Evolutionary conservation across 2,888 invertebrate genomes (phyloP).

Genomic region (Julus scanicus): DNA sequence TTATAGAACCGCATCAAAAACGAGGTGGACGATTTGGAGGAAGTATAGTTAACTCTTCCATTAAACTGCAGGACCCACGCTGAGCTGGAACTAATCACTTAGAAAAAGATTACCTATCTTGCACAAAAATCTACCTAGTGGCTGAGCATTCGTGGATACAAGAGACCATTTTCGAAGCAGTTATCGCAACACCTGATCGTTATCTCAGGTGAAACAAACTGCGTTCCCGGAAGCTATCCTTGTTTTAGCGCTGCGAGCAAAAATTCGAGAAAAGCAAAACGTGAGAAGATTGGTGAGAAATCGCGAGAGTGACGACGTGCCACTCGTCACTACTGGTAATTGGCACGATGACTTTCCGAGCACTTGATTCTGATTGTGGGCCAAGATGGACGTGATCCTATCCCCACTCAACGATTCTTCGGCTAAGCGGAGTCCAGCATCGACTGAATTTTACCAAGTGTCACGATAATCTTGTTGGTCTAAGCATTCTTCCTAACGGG

Average conservation of each 20-base stretch:
- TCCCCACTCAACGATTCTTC: background rate
- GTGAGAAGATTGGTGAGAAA: constrained; percentile 37
- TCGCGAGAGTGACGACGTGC: background rate
- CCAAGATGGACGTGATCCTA: background rate
- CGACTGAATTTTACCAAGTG: background rate
- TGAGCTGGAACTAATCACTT: constrained; percentile 30
- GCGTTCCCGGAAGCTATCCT: constrained; percentile 4
- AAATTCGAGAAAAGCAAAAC: constrained; percentile 18
- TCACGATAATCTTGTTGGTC: background rate
- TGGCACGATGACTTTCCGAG: constrained; percentile 26
- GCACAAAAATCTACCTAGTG: constrained; percentile 42
- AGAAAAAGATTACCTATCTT: constrained; percentile 25
- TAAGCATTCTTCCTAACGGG: background rate
- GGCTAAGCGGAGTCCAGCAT: background rate
- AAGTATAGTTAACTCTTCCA: background rate
- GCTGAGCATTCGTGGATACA: constrained; percentile 44
- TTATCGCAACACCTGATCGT: constrained; percentile 24
- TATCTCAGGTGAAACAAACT: background rate
- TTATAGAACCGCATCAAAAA: constrained; percentile 10
- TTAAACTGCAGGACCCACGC: constrained; percentile 16
- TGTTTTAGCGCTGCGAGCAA: background rate
- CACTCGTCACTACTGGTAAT: constrained; percentile 4
- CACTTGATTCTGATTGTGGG: background rate
- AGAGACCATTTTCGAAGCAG: constrained; percentile 25
- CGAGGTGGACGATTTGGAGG: constrained; percentile 37